Conservation (phyloP, 2,113 vertebrate genomes). For the Ammodytes marinus region DNA sequence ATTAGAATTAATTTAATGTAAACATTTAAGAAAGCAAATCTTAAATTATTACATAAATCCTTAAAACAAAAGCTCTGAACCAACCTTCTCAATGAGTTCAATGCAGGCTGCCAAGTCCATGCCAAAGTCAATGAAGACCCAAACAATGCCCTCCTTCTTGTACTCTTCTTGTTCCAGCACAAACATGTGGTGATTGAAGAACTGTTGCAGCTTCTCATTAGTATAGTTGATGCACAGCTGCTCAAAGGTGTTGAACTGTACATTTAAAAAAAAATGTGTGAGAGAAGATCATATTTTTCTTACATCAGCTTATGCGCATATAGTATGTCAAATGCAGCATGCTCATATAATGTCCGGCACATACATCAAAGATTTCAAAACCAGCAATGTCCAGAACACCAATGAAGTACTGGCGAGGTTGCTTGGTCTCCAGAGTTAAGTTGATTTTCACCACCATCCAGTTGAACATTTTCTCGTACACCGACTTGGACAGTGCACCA, state of each 20-base stretch:
- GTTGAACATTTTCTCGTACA: constrained; percentile 89
- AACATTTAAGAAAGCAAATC: background rate
- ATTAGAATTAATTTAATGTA: background rate
- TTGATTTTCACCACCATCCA: constrained; percentile 87
- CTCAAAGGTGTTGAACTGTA: constrained; percentile 87
- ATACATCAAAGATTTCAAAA: constrained; percentile 85
- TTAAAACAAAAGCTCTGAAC: constrained; percentile 33
- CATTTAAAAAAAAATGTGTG: background rate
- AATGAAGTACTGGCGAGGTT: constrained; percentile 83
- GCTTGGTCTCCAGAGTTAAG: constrained; percentile 83
- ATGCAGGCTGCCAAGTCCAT: constrained; percentile 93
- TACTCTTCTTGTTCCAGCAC: constrained; percentile 85
- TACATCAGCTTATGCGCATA: no score
- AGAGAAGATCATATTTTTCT: background rate
- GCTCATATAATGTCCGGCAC: constrained; percentile 4
- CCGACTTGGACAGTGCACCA: constrained; percentile 89
- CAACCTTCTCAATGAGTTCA: constrained; percentile 92
- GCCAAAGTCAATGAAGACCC: constrained; percentile 89
- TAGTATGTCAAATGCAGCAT: background rate
- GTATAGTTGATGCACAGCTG: constrained; percentile 87
- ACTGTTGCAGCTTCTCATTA: constrained; percentile 89
- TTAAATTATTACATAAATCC: background rate
- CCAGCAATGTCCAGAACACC: constrained; percentile 84
- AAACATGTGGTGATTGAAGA: constrained; percentile 91
- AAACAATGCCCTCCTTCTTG: constrained; percentile 84